These are phyloP conservation scores for Epizoanthus fatuus DNA, from an alignment of 92 coral and sea anemone species.

Conservation along the genomic window DNA sequence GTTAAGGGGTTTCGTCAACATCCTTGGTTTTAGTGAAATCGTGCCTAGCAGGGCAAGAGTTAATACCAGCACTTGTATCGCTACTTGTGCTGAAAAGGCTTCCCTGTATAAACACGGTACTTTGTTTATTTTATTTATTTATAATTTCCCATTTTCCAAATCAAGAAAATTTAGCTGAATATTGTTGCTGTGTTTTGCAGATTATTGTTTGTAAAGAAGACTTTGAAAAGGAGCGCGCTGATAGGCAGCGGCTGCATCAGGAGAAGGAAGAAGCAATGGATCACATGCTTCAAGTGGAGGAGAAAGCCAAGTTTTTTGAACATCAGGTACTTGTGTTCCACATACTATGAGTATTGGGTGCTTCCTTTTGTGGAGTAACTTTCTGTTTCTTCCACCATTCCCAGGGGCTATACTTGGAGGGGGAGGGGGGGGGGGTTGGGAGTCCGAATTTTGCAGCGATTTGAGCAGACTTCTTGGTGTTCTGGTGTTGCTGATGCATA, in stretches of 20 bases:
- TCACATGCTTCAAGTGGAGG: neutral
- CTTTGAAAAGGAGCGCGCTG: conserved; percentile 34
- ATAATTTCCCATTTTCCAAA: neutral
- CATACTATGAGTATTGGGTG: neutral
- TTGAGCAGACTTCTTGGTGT: too few species aligned
- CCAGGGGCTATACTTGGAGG: too few species aligned
- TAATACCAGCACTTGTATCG: too few species aligned
- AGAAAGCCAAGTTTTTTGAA: neutral
- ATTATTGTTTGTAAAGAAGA: conserved; percentile 35
- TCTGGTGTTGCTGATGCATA: too few species aligned
- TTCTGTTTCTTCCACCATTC: neutral
- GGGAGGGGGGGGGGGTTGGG: too few species aligned
- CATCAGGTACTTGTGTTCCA: conserved; percentile 4
- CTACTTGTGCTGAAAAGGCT: too few species aligned
- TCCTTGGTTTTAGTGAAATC: too few species aligned
- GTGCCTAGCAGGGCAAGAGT: too few species aligned
- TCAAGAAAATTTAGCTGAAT: neutral
- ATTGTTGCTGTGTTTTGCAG: neutral
- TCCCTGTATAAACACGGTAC: too few species aligned
- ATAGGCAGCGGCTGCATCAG: conserved; percentile 13
- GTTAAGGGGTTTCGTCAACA: too few species aligned
- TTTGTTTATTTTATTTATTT: too few species aligned
- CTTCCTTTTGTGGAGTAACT: neutral
- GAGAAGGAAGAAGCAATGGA: conserved; percentile 13
- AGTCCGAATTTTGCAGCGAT: too few species aligned